Conservation (phyloP, 1,140 invertebrate genomes). For the Trialeurodes vaporariorum region DNA sequence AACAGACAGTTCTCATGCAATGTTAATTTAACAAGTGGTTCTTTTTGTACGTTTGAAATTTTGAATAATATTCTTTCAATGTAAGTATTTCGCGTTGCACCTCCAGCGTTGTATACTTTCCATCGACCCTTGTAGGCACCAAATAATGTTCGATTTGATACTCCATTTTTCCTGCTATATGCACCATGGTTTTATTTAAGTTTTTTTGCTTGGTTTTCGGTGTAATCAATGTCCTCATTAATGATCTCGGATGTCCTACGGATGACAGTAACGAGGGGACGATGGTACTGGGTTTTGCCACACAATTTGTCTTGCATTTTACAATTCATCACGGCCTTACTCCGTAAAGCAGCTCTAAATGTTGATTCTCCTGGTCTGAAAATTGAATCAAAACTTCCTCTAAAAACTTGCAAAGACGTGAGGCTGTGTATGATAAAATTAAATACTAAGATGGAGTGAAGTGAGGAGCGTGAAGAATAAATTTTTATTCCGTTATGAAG, state of each 20-base stretch:
- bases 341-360: slow-evolving; percentile 2
- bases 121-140: slow-evolving; percentile 6
- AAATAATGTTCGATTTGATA: neutral
- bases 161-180: neutral
- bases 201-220: neutral
- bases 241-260: neutral
- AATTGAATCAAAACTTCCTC: neutral
- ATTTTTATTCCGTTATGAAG: too few relatives aligned
- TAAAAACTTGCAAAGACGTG: neutral
- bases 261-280: slow-evolving; percentile 12
- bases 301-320: slow-evolving; percentile 11
- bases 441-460: too few relatives aligned
- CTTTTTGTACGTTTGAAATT: too few relatives aligned
- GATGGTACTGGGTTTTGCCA: slow-evolving; percentile 17
- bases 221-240: neutral
- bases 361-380: neutral
- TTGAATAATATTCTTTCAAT: too few relatives aligned
- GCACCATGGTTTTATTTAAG: neutral
- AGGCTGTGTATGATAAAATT: too few relatives aligned
- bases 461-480: too few relatives aligned
- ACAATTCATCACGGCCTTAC: slow-evolving; percentile 9
- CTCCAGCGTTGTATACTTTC: slow-evolving; percentile 8
- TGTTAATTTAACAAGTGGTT: too few relatives aligned
- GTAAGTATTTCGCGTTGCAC: neutral
- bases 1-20: too few relatives aligned